Evolutionary conservation across 2,888 invertebrate species (phyloP), one percentile per base, ranked within the genome.

Genomic region (Orthosia incerta): DNA sequence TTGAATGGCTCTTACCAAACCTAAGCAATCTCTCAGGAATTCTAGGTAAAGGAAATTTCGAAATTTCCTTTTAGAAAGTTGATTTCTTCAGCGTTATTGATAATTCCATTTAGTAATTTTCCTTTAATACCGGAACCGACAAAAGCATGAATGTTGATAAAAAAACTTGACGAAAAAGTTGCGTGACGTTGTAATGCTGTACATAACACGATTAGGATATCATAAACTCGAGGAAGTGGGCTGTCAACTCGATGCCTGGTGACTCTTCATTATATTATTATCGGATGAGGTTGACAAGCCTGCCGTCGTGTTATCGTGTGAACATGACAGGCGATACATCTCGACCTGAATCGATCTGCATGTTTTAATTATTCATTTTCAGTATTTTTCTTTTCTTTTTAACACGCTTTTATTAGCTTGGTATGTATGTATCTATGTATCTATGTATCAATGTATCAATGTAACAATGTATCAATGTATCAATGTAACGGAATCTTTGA

Each of bases 161-260:
- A 46, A 56, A 61, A 57, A 69, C 59, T 61, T 56, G 57, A 61
- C 70, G 26, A 73, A 73, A 82, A 78, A 73, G 23, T 82, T 82
- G 16, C 20, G 60, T 26, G 65, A 74, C 55, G 3, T 57, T 67
- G 62, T 78, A 53, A 65, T 71, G 50, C 56, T 11, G 15, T n/a
- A 56, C 60, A 78, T 70, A 67, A 76, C 60, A 67, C 66, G 83
- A 89, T 85, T 88, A 90, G 87, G 83, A 76, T 84, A 85, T 85
- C 89, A 89, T 88, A 84, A 89, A 85, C 48, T 46, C 12, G 15
- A 85, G 85, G 85, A 82, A 83, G 59, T 73, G 20, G 23, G 76
- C 56, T 81, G 82, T 91, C 91, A 89, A 89, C 88, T 76, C 60
- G 56, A 64, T 57, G 26, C 87, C 79, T 70, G 65, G 65, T 51